These are phyloP conservation scores for Siderastrea siderea DNA, from an alignment of 92 coral and sea anemone genomes.

Conservation along the genomic window DNA sequence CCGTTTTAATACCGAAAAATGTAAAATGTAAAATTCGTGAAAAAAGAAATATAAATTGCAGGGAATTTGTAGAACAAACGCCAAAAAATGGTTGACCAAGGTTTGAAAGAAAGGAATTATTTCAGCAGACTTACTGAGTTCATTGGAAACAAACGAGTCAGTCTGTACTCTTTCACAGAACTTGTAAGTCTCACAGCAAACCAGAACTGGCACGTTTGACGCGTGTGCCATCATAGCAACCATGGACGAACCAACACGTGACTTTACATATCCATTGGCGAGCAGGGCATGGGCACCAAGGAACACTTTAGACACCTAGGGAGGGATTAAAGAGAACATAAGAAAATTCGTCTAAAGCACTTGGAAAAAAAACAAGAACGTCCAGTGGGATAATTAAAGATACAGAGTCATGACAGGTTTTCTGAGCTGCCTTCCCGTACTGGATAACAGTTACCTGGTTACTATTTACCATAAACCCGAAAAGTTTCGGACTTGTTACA, in stretches of 20 bases:
- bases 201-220: slow-evolving; percentile 94
- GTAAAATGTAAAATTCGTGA: too few species aligned
- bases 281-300: slow-evolving; percentile 99
- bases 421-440: not conserved
- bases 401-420: not conserved
- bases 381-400: not conserved
- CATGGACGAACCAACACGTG: slow-evolving; percentile 98
- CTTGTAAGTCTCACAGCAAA: slow-evolving; percentile 99
- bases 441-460: too few species aligned
- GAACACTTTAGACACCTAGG: slow-evolving; percentile 96
- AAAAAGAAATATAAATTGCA: too few species aligned
- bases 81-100: too few species aligned
- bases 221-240: slow-evolving; percentile 98
- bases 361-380: not conserved
- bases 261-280: slow-evolving; percentile 99
- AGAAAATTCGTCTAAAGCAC: not conserved
- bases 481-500: too few species aligned
- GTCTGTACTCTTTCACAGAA: slow-evolving; percentile 97
- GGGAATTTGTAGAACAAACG: too few species aligned
- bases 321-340: not conserved
- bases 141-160: slow-evolving; percentile 97
- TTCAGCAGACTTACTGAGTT: slow-evolving; percentile 53
- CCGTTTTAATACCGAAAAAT: too few species aligned
- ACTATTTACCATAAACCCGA: too few species aligned
- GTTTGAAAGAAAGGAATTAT: not conserved